Conservation (phyloP, 2,113 vertebrate genomes). For the Paramormyrops kingsleyae region DNA sequence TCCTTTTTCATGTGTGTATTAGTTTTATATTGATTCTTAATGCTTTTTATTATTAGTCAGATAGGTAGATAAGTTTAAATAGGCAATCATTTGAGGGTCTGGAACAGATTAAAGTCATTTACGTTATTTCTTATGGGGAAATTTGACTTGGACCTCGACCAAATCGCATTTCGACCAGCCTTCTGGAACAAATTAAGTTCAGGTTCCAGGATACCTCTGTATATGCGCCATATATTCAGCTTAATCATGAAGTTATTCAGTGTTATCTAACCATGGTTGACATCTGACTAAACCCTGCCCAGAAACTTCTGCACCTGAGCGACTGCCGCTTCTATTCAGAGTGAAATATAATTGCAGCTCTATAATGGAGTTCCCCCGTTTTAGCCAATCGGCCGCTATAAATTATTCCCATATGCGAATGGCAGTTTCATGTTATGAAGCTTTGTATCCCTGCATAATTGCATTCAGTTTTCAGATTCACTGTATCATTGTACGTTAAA, state of each 20-base stretch:
- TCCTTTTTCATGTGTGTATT: too few relatives aligned
- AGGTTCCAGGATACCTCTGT: neutral
- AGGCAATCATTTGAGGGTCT: too few relatives aligned
- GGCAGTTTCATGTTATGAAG: neutral
- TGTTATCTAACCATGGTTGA: neutral
- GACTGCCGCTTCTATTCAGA: neutral
- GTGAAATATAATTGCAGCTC: neutral
- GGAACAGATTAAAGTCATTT: too few relatives aligned
- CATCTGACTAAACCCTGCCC: neutral
- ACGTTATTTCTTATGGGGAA: too few relatives aligned
- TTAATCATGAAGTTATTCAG: neutral
- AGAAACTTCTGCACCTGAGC: neutral
- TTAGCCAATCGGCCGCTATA: neutral
- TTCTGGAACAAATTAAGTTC: too few relatives aligned
- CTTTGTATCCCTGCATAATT: neutral
- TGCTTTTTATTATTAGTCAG: too few relatives aligned
- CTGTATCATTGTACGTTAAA: neutral
- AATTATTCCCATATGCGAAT: neutral
- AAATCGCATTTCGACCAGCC: too few relatives aligned
- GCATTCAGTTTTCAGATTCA: neutral
- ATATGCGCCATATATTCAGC: neutral
- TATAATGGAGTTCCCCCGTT: neutral
- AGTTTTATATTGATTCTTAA: too few relatives aligned
- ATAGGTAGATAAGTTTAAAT: too few relatives aligned
- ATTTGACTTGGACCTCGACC: too few relatives aligned